phyloP scores from a whole-genome alignment of 2,888 invertebrate genomes.

The Zaprionus obscuricornis region DNA sequence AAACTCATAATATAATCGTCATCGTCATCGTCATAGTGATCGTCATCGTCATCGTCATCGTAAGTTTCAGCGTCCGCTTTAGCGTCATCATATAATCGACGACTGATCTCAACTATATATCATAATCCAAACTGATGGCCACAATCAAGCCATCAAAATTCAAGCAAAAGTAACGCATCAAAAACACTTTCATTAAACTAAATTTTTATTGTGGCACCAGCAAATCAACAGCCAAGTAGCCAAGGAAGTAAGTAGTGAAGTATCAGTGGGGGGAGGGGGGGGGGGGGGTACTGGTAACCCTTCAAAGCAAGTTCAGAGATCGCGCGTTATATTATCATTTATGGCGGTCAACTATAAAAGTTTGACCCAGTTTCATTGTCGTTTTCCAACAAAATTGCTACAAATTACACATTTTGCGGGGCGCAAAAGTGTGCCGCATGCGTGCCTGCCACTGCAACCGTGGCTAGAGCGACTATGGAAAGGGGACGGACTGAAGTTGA shows the following conservation, averaged over 20 bases:
- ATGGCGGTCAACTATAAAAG: conserved; percentile 70
- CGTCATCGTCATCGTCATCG: conserved; percentile 34
- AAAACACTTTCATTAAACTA: conserved; percentile 77
- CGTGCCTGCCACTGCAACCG: conserved; percentile 32
- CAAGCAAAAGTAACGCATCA: conserved; percentile 6
- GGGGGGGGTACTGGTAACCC: neutral
- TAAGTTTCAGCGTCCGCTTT: no score
- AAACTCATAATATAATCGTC: conserved; percentile 28
- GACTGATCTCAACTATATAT: conserved; percentile 48
- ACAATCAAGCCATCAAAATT: conserved; percentile 72
- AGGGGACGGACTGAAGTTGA: neutral
- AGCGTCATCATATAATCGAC: no score
- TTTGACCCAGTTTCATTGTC: conserved; percentile 68
- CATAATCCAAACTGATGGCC: conserved; percentile 64
- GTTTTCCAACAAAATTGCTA: conserved; percentile 64
- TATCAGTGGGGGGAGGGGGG: neutral
- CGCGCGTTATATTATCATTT: conserved; percentile 58
- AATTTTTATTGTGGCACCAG: conserved; percentile 73
- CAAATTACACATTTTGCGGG: conserved; percentile 73
- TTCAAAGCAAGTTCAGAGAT: conserved; percentile 14
- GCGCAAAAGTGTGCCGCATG: conserved; percentile 77
- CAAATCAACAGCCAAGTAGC: neutral
- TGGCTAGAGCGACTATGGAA: conserved; percentile 9
- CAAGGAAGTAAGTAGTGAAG: neutral
- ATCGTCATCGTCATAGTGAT: conserved; percentile 28